Evolutionary conservation across 35 echinoderm and acorn worm species (phyloP).

Genomic region (Lytechinus pictus): DNA sequence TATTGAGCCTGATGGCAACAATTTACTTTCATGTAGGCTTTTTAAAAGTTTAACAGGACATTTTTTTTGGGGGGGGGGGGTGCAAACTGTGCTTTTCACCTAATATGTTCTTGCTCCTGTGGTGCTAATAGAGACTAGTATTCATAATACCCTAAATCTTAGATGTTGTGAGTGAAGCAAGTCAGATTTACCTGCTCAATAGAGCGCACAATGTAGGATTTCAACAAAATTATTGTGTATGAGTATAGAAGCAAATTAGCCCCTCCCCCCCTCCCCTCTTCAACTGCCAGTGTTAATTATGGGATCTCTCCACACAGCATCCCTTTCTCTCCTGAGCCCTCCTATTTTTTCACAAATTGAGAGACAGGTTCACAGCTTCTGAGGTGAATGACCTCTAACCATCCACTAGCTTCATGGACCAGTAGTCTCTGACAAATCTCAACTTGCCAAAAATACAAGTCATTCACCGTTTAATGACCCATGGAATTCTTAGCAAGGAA

Average conservation of each 20-base stretch:
- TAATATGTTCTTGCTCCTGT: too few species aligned
- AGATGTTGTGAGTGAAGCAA: too few species aligned
- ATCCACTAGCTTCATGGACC: not conserved
- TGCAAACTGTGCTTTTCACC: too few species aligned
- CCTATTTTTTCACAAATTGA: not conserved
- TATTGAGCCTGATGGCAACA: too few species aligned
- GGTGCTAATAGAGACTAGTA: too few species aligned
- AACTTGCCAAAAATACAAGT: not conserved
- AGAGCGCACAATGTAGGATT: not conserved
- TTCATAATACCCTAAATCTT: too few species aligned
- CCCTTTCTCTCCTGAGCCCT: not conserved
- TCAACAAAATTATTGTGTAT: not conserved
- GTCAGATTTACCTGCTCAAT: too few species aligned
- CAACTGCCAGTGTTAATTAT: not conserved
- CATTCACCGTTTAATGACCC: too few species aligned
- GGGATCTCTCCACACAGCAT: not conserved
- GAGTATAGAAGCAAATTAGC: not conserved
- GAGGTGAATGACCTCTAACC: slow-evolving; percentile 22
- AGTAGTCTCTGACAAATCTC: not conserved
- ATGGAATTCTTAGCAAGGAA: too few species aligned
- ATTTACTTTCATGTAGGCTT: too few species aligned
- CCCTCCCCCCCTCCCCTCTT: not conserved
- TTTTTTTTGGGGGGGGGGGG: too few species aligned
- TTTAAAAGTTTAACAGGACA: too few species aligned
- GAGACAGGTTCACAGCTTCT: not conserved